Evolutionary conservation across 2,113 vertebrate species (phyloP).

Genomic region (Phyllopteryx taeniolatus): DNA sequence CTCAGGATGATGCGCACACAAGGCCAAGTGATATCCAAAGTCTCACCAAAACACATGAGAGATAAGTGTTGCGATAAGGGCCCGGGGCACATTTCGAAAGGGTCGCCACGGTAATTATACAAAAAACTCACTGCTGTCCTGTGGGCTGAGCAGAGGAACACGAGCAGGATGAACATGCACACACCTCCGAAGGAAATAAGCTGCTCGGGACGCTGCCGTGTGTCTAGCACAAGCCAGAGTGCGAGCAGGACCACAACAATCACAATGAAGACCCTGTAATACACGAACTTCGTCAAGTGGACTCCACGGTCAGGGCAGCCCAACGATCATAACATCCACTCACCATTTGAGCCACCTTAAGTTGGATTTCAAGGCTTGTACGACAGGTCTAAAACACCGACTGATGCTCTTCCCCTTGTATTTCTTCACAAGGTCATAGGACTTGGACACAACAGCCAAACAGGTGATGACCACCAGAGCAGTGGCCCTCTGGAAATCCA

Average conservation of each 20-base stretch:
- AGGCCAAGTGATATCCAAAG: constrained; percentile 49
- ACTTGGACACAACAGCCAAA: constrained; percentile 64
- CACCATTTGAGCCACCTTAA: constrained; percentile 87
- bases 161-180: constrained; percentile 74
- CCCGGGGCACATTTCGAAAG: constrained; percentile 15
- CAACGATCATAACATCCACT: constrained; percentile 46
- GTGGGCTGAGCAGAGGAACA: constrained; percentile 84
- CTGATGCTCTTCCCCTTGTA: constrained; percentile 71
- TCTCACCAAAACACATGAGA: constrained; percentile 26
- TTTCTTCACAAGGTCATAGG: constrained; percentile 72
- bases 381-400: constrained; percentile 55
- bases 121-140: constrained; percentile 74
- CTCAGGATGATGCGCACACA: constrained; percentile 33
- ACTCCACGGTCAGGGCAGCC: background rate
- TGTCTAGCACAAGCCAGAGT: constrained; percentile 82
- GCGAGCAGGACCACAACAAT: constrained; percentile 71
- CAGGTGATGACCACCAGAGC: constrained; percentile 82
- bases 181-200: constrained; percentile 87
- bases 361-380: constrained; percentile 57
- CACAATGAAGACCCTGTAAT: constrained; percentile 78
- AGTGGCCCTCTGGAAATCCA: constrained; percentile 81
- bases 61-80: constrained; percentile 37
- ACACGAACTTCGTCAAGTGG: constrained; percentile 3
- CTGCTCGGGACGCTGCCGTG: constrained; percentile 76
- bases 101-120: background rate